These are phyloP conservation scores for Mellilla xanthometata DNA, from an alignment of 2,888 invertebrate genomes.

Conservation along the genomic window DNA sequence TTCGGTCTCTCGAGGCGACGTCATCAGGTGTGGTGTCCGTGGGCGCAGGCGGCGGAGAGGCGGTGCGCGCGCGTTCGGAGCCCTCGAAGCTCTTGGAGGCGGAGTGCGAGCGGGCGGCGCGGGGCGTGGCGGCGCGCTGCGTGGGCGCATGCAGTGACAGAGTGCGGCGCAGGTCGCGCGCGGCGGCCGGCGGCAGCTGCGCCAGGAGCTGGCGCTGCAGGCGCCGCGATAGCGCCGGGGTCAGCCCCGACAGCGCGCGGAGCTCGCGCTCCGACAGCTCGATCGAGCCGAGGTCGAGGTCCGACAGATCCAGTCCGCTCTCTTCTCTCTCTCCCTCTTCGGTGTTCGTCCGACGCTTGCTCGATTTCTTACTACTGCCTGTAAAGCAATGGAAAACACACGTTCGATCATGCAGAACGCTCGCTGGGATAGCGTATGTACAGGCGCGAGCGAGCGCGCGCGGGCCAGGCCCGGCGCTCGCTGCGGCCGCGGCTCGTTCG, in stretches of 20 bases:
- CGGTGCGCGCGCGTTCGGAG: constrained; percentile 26
- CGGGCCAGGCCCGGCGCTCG: background rate
- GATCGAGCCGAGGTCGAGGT: constrained; percentile 86
- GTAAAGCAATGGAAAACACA: constrained; percentile 79
- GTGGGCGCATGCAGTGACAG: constrained; percentile 72
- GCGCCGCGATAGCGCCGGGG: constrained; percentile 87
- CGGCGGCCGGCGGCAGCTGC: constrained; percentile 87
- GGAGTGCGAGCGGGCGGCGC: constrained; percentile 55
- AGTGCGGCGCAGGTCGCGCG: constrained; percentile 85
- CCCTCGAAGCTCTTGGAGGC: constrained; percentile 33
- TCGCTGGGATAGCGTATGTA: constrained; percentile 74
- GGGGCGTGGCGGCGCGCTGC: constrained; percentile 41
- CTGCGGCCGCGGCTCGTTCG: constrained; percentile 41
- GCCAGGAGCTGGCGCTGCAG: constrained; percentile 88
- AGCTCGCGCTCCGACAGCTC: constrained; percentile 87
- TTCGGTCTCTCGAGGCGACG: background rate
- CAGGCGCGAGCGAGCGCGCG: constrained; percentile 47
- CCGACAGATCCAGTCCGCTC: constrained; percentile 79
- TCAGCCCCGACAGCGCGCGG: constrained; percentile 85
- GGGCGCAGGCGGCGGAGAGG: constrained; percentile 4
- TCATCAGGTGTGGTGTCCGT: constrained; percentile 29
- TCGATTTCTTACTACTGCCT: constrained; percentile 74
- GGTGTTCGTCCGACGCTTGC: constrained; percentile 56
- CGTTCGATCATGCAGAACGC: constrained; percentile 81
- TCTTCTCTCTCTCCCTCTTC: constrained; percentile 44